Conservation (phyloP, 92 coral and sea anemone species). For the Heteractis magnifica region DNA sequence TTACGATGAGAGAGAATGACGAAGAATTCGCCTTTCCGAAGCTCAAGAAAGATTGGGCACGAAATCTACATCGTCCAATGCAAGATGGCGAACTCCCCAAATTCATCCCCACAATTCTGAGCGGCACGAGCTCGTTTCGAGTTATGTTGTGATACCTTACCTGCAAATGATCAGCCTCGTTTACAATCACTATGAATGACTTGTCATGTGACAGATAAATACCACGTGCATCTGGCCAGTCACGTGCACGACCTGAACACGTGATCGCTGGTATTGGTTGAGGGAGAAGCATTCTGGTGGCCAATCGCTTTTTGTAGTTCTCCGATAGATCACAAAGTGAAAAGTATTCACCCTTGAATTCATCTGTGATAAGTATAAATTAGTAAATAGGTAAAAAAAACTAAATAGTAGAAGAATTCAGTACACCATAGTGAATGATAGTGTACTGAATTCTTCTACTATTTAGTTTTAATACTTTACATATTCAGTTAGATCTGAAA, state of each 20-base stretch:
- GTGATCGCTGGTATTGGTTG: conserved; percentile 58
- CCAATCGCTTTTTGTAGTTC: conserved; percentile 33
- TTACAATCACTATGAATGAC: conserved; percentile 72
- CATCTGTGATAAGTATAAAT: conserved; percentile 39
- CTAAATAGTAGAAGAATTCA: no score
- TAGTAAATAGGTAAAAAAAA: no score
- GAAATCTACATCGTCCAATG: no score
- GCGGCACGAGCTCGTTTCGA: neutral
- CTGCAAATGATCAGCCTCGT: conserved; percentile 69
- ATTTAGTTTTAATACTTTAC: no score
- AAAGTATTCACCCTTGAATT: conserved; percentile 67
- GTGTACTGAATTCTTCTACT: no score
- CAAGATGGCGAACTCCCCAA: no score
- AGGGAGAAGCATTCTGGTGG: conserved; percentile 44
- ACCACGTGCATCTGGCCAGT: conserved; percentile 90
- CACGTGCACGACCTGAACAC: conserved; percentile 76
- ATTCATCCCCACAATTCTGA: no score
- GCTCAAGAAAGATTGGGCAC: no score
- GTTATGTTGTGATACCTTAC: neutral
- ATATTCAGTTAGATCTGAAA: no score
- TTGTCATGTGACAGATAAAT: conserved; percentile 54
- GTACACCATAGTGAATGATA: no score
- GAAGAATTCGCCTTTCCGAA: no score
- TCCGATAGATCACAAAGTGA: conserved; percentile 53
- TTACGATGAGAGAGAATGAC: no score